These are phyloP conservation scores for Dryadula phaetusa DNA, from an alignment of 2,888 invertebrate species.

Conservation along the genomic window DNA sequence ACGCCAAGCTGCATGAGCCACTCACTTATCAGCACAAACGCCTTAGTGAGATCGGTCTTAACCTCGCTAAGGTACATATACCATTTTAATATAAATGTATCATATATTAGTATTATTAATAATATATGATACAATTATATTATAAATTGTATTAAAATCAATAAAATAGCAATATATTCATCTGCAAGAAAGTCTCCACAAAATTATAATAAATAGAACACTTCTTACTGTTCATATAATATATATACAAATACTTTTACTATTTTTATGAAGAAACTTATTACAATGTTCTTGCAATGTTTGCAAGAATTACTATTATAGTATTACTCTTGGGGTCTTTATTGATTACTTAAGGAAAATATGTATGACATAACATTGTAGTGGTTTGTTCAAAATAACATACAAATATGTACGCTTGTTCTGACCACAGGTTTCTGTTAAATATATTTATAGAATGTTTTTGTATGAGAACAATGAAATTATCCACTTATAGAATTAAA, in stretches of 20 bases:
- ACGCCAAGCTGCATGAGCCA: constrained; percentile 89
- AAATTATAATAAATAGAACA: no score
- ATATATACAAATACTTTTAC: no score
- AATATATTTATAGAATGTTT: not conserved
- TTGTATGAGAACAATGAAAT: not conserved
- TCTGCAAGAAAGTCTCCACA: no score
- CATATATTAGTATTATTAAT: no score
- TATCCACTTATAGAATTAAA: not conserved
- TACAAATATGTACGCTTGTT: not conserved
- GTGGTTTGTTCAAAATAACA: constrained; percentile 8
- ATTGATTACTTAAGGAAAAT: constrained; percentile 14
- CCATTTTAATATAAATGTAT: no score
- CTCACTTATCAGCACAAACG: constrained; percentile 87
- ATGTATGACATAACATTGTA: constrained; percentile 4
- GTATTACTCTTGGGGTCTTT: not conserved
- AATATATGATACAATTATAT: no score
- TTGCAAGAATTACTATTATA: constrained; percentile 2
- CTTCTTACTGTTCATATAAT: no score
- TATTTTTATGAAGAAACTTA: no score
- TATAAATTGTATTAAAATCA: no score
- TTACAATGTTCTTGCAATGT: no score
- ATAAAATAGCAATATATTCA: no score
- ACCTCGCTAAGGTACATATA: constrained; percentile 64
- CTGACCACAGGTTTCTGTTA: constrained; percentile 5
- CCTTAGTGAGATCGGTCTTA: constrained; percentile 82